These are phyloP conservation scores for Cryptocheilus praepositus DNA, from an alignment of 2,888 invertebrate species.

Conservation along the genomic window DNA sequence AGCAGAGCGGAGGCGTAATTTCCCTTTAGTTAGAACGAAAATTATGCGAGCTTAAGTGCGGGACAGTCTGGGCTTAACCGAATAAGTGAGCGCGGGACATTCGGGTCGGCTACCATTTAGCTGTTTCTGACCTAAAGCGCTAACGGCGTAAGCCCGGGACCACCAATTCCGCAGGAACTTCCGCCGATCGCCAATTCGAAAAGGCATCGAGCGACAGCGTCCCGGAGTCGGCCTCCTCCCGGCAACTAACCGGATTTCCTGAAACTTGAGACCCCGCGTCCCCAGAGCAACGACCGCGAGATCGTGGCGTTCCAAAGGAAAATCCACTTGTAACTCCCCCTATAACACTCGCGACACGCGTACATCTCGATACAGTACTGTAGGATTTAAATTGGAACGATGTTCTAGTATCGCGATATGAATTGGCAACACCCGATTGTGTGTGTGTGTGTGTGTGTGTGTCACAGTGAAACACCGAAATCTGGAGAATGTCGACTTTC, in stretches of 20 bases:
- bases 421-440: no score
- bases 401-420: no score
- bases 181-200: constrained; percentile 14
- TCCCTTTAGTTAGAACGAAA: constrained; percentile 64
- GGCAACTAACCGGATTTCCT: no score
- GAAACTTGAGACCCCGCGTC: no score
- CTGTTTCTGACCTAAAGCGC: constrained; percentile 32
- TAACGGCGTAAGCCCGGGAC: constrained; percentile 47
- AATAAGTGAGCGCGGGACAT: constrained; percentile 50
- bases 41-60: constrained; percentile 69
- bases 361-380: no score
- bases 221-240: no score
- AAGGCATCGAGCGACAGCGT: not conserved
- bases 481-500: no score
- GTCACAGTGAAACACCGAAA: no score
- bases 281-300: not conserved
- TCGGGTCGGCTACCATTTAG: constrained; percentile 37
- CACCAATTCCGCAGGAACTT: constrained; percentile 28
- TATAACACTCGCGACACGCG: not conserved
- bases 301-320: constrained; percentile 1
- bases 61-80: constrained; percentile 65
- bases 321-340: not conserved
- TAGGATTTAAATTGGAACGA: no score
- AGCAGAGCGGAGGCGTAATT: constrained; percentile 61
- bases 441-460: no score